Conservation (phyloP, 1,140 invertebrate genomes). For the Apis cerana region DNA sequence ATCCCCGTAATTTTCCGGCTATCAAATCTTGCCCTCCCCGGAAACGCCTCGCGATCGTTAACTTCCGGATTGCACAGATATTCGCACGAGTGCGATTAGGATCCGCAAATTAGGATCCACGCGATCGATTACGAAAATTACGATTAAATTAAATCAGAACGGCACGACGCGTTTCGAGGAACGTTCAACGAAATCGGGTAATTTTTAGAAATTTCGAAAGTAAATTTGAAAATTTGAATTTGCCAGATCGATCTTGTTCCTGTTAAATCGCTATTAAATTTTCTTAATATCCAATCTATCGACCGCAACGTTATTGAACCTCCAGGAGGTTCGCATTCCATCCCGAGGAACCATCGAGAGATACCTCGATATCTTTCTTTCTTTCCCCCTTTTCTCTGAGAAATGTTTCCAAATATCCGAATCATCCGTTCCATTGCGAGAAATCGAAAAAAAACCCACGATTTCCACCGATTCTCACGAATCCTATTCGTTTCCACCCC, state of each 20-base stretch:
- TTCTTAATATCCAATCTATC: neutral
- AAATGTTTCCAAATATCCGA: slow-evolving; percentile 1
- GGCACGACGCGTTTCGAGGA: too few species aligned
- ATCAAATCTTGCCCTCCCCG: slow-evolving; percentile 27
- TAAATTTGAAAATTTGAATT: too few species aligned
- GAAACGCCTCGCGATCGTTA: neutral
- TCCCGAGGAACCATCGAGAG: neutral
- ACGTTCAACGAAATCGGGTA: too few species aligned
- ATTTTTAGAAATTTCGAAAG: too few species aligned
- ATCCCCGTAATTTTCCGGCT: slow-evolving; percentile 40
- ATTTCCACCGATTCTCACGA: neutral
- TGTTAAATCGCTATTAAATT: too few species aligned
- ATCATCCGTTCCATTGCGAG: neutral
- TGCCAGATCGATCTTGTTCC: too few species aligned
- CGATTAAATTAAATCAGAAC: too few species aligned
- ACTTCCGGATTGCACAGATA: neutral
- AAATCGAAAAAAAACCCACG: neutral
- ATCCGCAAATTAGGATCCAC: neutral
- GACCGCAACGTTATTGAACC: neutral
- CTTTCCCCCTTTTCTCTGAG: neutral
- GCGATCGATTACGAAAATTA: too few species aligned
- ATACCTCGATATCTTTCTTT: too few species aligned
- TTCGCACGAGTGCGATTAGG: neutral
- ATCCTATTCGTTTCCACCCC: neutral
- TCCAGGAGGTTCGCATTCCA: too few species aligned